A percentile compares a stretch with the other conserved stretches of the same genome.
Evolutionary conservation across 1,140 invertebrate species (phyloP).

Genomic region (Atopsyche davidsoni): DNA sequence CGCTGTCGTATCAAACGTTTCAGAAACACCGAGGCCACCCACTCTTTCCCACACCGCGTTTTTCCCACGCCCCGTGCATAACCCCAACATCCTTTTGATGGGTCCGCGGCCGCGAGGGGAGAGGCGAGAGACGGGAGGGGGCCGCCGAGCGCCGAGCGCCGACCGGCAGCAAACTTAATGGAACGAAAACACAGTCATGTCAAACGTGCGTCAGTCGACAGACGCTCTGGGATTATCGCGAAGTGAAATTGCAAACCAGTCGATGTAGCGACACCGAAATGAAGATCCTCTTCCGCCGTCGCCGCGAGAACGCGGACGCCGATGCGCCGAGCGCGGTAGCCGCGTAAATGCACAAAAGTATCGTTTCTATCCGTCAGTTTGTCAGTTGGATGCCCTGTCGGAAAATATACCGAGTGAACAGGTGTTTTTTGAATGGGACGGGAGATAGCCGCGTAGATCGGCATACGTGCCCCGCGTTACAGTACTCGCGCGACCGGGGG

Average conservation of each 20-base stretch:
- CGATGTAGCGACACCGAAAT: no score
- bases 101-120: constrained; percentile 8
- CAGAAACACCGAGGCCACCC: constrained; percentile 58
- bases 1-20: constrained; percentile 47
- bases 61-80: constrained; percentile 70
- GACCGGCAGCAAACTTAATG: constrained; percentile 21
- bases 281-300: no score
- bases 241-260: no score
- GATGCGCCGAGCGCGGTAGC: no score
- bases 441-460: constrained; percentile 25
- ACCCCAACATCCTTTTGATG: constrained; percentile 62
- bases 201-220: constrained; percentile 7
- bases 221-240: no score
- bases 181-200: constrained; percentile 14
- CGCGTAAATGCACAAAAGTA: no score
- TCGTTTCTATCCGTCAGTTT: no score
- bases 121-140: constrained; percentile 33
- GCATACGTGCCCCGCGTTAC: constrained; percentile 14
- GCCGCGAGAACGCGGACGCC: no score
- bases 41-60: constrained; percentile 73
- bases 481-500: constrained; percentile 14
- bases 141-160: constrained; percentile 28
- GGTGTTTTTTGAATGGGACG: constrained; percentile 59
- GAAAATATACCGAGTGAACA: constrained; percentile 59
- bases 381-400: constrained; percentile 53